Evolutionary conservation across 2,797 vertebrate genomes (phyloP).

Genomic region (Diplodus sargus): DNA sequence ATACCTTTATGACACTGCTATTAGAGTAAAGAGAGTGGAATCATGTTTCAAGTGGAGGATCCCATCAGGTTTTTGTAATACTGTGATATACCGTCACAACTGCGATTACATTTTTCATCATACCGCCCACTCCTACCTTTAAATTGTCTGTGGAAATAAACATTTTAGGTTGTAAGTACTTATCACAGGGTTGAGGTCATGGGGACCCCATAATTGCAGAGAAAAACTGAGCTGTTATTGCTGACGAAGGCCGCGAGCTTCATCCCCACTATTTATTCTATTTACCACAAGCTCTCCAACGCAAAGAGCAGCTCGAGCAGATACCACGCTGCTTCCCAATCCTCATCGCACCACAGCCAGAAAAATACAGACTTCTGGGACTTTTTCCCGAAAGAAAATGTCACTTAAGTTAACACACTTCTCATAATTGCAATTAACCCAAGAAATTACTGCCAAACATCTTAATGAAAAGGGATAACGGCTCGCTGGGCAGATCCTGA

Average conservation of each 20-base stretch:
- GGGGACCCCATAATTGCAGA: constrained; percentile 60
- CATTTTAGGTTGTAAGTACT: constrained; percentile 61
- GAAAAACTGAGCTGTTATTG: constrained; percentile 40
- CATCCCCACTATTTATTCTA: constrained; percentile 53
- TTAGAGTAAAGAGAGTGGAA: too few relatives aligned
- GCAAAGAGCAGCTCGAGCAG: constrained; percentile 61
- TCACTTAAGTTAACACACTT: constrained; percentile 28
- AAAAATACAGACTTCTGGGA: constrained; percentile 29
- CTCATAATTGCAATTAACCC: constrained; percentile 52
- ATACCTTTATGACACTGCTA: neutral
- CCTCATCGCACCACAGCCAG: constrained; percentile 28
- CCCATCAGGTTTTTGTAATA: too few relatives aligned
- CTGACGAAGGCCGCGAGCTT: constrained; percentile 43
- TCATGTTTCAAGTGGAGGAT: too few relatives aligned
- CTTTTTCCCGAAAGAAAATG: constrained; percentile 39
- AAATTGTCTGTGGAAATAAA: constrained; percentile 69
- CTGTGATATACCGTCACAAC: too few relatives aligned
- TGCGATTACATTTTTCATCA: neutral
- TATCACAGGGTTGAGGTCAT: constrained; percentile 66
- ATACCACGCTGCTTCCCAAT: constrained; percentile 30
- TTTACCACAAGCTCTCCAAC: constrained; percentile 59
- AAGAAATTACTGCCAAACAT: constrained; percentile 35
- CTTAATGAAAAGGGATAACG: constrained; percentile 25
- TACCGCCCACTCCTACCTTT: neutral
- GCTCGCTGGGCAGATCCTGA: constrained; percentile 22